Base-by-base conservation (phyloP, 1,140 invertebrate species). In the Pectinophora gossypiella region DNA sequence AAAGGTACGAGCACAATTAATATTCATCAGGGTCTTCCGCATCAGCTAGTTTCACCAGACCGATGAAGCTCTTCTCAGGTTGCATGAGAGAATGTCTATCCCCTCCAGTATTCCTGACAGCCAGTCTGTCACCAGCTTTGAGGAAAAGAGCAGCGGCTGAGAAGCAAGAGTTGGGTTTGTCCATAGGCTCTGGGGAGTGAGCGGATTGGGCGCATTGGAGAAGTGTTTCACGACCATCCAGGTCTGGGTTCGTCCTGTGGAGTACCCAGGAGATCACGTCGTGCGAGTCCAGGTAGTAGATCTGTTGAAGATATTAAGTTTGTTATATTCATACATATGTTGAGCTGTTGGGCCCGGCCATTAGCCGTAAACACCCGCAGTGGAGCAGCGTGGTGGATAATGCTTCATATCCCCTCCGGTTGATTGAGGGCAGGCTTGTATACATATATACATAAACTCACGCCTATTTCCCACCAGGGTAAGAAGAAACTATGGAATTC, bases 41-140 rank as follows among this genome's bases (percentile, higher is more conserved):
- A 53, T 92, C 90, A n/a, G 90, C 90, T n/a, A 94, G 77, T 85
- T 94, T 94, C 27, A 94, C 89, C 4, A 94, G 88, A 22, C 94
- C 94, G 68, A 95, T 95, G 85, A 94, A 95, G 61, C 94, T 95
- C 72, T 95, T 94, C 44, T 91, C 91, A 12, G 91, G 89, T 64
- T 94, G 90, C 72, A 95, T 92, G 12, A 95, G 78, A 0, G 92
- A 92, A 68, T 92, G 92, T 47, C 93, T 88, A 49, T 92, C 90
- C 3, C 89, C 88, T 27, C 91, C 91, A 3, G 94, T 89, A 60
- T 95, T 94, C 48, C 90, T 89, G 0, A 95, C 68, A 15, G 91
- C 89, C 2, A 95, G 77, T 19, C 81, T 88, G 70, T 95, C 94
- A 18, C 91, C 89, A 22, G 89, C 78, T 43, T 88, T 86, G 1